These are phyloP conservation scores for Pelmatolapia mariae DNA, from an alignment of 2,113 vertebrate species.

Conservation along the genomic window DNA sequence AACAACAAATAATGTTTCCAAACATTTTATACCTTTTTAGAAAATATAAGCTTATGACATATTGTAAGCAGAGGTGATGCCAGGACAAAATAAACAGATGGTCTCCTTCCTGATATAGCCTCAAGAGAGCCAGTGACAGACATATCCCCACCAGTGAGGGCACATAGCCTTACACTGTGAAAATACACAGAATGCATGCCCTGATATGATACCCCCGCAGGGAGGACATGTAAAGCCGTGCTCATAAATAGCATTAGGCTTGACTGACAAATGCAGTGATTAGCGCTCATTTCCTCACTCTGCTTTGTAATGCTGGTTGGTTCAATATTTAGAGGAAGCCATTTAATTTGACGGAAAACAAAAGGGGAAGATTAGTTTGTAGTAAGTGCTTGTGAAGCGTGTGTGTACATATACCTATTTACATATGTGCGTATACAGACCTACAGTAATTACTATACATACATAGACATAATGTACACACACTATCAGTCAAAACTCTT, in stretches of 20 bases:
- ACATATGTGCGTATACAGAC: background rate
- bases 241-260: constrained; percentile 22
- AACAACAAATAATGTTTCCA: background rate
- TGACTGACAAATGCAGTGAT: constrained; percentile 45
- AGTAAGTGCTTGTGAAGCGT: background rate
- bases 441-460: background rate
- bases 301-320: background rate
- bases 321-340: constrained; percentile 4
- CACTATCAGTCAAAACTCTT: background rate
- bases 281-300: constrained; percentile 10
- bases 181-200: constrained; percentile 45
- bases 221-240: constrained; percentile 39
- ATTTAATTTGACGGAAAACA: background rate
- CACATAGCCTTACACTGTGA: constrained; percentile 6
- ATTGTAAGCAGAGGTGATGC: constrained; percentile 32
- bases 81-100: constrained; percentile 63
- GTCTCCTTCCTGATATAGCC: constrained; percentile 20
- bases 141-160: constrained; percentile 39
- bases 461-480: background rate
- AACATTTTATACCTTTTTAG: background rate
- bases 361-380: background rate
- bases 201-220: constrained; percentile 33
- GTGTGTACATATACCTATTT: background rate
- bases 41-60: background rate
- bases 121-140: constrained; percentile 52